phyloP scores from a whole-genome alignment of 1,140 invertebrate genomes.

The Hyposmocoma kahamanoa region DNA sequence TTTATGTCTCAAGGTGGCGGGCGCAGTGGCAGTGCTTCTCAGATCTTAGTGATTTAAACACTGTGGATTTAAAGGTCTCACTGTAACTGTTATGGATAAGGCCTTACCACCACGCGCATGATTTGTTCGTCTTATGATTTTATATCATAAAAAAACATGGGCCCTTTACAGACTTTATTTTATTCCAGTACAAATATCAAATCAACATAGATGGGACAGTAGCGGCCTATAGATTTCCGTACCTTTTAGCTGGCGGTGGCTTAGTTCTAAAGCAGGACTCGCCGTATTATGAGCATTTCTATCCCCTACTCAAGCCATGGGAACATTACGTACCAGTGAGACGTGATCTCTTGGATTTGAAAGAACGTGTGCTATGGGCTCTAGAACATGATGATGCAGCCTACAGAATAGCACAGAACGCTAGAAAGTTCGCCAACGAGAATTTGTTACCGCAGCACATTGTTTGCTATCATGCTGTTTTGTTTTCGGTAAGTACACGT shows the following conservation, averaged over 20 bases:
- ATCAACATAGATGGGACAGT: slow-evolving; percentile 97
- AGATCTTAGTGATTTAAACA: slow-evolving; percentile 3
- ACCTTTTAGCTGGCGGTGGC: slow-evolving; percentile 89
- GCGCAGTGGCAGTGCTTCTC: too few relatives aligned
- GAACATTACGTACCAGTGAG: slow-evolving; percentile 91
- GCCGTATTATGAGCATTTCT: slow-evolving; percentile 96
- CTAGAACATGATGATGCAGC: slow-evolving; percentile 84
- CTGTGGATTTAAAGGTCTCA: too few relatives aligned
- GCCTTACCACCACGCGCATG: too few relatives aligned
- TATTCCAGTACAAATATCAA: slow-evolving; percentile 94
- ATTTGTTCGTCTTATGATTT: not conserved
- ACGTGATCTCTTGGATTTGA: slow-evolving; percentile 85
- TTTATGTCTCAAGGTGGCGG: too few relatives aligned
- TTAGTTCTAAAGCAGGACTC: slow-evolving; percentile 95
- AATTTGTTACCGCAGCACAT: slow-evolving; percentile 90
- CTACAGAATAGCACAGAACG: slow-evolving; percentile 81
- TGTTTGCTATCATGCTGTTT: slow-evolving; percentile 90
- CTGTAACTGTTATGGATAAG: too few relatives aligned
- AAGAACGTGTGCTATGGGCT: slow-evolving; percentile 88
- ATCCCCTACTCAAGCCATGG: slow-evolving; percentile 82
- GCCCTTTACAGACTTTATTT: not conserved
- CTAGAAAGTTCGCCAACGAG: slow-evolving; percentile 82
- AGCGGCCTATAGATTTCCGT: slow-evolving; percentile 95
- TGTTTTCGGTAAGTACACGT: slow-evolving; percentile 79
- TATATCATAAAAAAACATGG: not conserved